These are phyloP conservation scores for Pristionchus fissidentatus DNA, from an alignment of 2,888 invertebrate genomes.

Conservation along the genomic window DNA sequence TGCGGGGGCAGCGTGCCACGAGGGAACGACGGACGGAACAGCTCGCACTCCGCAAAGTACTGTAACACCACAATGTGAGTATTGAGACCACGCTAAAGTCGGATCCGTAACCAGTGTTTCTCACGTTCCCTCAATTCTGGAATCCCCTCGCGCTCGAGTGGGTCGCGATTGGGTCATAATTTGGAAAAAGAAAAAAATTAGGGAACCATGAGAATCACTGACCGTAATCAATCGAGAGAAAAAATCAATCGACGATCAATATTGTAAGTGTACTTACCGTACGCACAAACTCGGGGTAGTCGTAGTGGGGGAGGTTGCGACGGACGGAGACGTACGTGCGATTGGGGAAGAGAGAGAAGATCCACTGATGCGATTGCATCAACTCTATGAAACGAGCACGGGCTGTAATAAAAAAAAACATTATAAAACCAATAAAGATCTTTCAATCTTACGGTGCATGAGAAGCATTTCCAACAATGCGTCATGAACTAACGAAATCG, in stretches of 20 bases:
- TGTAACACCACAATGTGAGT: neutral
- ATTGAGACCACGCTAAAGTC: neutral
- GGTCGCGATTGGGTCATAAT: neutral
- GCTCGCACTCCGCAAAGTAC: constrained; percentile 50
- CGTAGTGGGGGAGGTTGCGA: constrained; percentile 73
- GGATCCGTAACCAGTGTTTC: neutral
- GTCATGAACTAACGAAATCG: too few relatives aligned
- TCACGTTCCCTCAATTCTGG: too few relatives aligned
- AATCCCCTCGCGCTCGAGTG: neutral
- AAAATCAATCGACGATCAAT: neutral
- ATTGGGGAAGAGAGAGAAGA: constrained; percentile 74
- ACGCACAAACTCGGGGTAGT: constrained; percentile 71
- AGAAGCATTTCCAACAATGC: too few relatives aligned
- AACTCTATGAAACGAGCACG: constrained; percentile 68
- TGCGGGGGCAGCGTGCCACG: constrained; percentile 20
- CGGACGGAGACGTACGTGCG: constrained; percentile 74
- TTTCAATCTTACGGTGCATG: too few relatives aligned
- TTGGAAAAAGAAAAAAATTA: neutral
- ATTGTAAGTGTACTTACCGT: constrained; percentile 56
- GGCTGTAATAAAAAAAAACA: constrained; percentile 48
- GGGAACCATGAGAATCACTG: neutral
- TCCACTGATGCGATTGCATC: constrained; percentile 71
- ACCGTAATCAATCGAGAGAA: neutral
- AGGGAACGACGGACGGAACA: constrained; percentile 48
- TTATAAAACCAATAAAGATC: too few relatives aligned